phyloP scores from a whole-genome alignment of 2,797 vertebrate species.

The Cyclura pinguis region DNA sequence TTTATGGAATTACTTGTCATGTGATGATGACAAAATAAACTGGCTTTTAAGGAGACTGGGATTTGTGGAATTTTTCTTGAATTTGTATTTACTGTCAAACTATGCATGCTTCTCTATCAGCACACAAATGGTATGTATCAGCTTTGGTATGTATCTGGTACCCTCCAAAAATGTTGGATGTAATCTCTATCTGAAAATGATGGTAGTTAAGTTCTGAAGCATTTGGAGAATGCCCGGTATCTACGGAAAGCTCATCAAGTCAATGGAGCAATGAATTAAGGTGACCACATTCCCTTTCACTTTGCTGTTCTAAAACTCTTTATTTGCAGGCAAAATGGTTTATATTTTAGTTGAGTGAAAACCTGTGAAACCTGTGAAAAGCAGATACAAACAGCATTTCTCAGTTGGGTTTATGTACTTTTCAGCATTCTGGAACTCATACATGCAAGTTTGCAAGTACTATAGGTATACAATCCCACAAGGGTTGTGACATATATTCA shows the following conservation, averaged over 20 bases:
- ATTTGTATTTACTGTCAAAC: background rate
- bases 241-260: background rate
- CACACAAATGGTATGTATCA: background rate
- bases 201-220: too few relatives aligned
- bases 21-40: background rate
- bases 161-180: background rate
- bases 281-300: background rate
- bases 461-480: fast-evolving
- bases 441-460: background rate
- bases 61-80: background rate
- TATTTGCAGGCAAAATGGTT: background rate
- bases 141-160: background rate
- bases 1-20: background rate
- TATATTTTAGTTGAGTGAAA: conserved; percentile 11
- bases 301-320: background rate
- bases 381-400: conserved; percentile 40
- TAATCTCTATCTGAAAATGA: background rate
- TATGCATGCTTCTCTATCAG: background rate
- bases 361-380: background rate
- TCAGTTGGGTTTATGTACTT: conserved; percentile 27
- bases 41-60: background rate
- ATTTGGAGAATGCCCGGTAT: too few relatives aligned
- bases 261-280: background rate
- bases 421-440: background rate
- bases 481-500: background rate